Conservation (phyloP, 2,888 invertebrate genomes). For the Lasioglossum morio region DNA sequence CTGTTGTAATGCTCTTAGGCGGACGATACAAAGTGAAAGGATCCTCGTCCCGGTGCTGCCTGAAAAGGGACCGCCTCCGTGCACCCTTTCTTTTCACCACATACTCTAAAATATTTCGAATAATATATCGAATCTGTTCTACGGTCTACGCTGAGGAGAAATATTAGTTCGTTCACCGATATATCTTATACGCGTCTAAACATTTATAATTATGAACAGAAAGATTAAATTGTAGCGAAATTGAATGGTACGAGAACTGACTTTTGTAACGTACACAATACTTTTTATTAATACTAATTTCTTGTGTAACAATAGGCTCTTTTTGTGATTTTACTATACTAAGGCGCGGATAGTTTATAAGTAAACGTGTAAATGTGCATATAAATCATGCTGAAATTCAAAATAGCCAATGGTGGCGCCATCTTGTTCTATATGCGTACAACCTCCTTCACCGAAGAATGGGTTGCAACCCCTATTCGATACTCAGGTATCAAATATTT, state of each 20-base stretch:
- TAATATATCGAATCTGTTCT: slow-evolving; percentile 7
- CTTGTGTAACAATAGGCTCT: neutral
- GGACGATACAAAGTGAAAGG: slow-evolving; percentile 53
- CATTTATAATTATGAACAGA: neutral
- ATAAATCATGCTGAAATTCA: neutral
- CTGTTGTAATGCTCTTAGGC: slow-evolving; percentile 57
- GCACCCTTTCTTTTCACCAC: neutral
- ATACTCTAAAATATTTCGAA: slow-evolving; percentile 27
- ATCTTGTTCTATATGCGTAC: neutral
- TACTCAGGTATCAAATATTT: neutral
- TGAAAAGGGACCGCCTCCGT: slow-evolving; percentile 17
- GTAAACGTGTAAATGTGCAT: neutral
- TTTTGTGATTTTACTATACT: neutral
- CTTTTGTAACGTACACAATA: neutral
- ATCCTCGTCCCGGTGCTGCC: slow-evolving; percentile 21
- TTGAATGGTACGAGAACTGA: neutral
- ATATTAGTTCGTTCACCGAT: neutral
- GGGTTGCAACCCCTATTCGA: neutral
- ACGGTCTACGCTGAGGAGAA: too few relatives aligned
- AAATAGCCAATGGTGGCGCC: neutral
- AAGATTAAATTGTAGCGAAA: neutral
- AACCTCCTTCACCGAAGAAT: neutral
- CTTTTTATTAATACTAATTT: too few relatives aligned
- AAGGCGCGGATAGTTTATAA: neutral
- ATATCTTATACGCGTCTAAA: neutral